Conservation (phyloP, 2,113 vertebrate genomes). For the Dendropsophus ebraccatus region DNA sequence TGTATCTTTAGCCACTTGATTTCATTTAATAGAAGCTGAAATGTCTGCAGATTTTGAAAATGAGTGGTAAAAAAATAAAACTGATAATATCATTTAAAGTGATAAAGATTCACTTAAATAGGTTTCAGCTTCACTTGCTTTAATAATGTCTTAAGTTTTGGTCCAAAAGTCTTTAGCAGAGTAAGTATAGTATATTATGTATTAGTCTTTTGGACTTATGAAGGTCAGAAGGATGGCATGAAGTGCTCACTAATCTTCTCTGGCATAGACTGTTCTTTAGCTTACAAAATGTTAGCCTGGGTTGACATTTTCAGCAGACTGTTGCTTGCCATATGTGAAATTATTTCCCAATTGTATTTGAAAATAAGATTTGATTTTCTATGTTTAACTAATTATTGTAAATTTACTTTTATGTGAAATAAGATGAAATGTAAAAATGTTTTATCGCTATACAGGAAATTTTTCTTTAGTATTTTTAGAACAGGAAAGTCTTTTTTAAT, state of each 20-base stretch:
- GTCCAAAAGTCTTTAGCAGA: conserved; percentile 33
- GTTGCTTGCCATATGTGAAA: conserved; percentile 26
- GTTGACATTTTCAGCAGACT: conserved; percentile 11
- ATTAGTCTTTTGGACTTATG: conserved; percentile 39
- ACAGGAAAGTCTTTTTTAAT: too few species aligned
- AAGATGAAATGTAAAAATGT: neutral
- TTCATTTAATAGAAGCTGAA: neutral
- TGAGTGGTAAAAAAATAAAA: neutral
- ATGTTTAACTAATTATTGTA: neutral
- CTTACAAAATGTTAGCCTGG: neutral
- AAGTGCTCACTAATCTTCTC: conserved; percentile 48
- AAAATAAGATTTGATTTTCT: conserved; percentile 9
- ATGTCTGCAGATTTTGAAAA: conserved; percentile 3
- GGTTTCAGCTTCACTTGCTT: conserved; percentile 44
- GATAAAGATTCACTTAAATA: conserved; percentile 30
- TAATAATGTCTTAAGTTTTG: conserved; percentile 7
- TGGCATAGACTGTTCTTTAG: conserved; percentile 29
- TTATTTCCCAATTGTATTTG: neutral
- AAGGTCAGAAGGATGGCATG: conserved; percentile 49
- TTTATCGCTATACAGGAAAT: neutral
- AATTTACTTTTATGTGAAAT: neutral
- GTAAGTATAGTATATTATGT: neutral
- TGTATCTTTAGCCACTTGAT: neutral
- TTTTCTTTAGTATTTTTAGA: too few species aligned
- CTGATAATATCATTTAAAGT: conserved; percentile 22